Percentiles rank a stretch among this genome's conserved stretches.
These are phyloP conservation scores for Euzophera pinguis DNA, from an alignment of 2,888 invertebrate species.

Conservation along the genomic window DNA sequence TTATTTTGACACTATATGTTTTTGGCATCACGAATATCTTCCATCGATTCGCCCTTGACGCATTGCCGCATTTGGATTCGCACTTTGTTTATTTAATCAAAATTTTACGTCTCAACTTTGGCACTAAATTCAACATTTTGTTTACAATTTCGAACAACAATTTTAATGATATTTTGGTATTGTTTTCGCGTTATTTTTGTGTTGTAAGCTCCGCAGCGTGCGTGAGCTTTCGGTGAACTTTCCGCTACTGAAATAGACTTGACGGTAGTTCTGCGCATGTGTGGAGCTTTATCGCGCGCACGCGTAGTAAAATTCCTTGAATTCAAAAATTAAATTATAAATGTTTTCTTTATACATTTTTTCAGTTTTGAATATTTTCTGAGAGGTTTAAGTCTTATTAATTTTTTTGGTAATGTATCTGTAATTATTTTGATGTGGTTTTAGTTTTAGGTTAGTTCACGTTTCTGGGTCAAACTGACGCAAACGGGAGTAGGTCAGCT, in stretches of 20 bases:
- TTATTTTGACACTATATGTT: slow-evolving; percentile 48
- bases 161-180: background rate
- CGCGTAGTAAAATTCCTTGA: slow-evolving; percentile 35
- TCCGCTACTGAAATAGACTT: slow-evolving; percentile 70
- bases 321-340: slow-evolving; percentile 1
- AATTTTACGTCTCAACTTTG: background rate
- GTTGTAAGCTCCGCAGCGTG: slow-evolving; percentile 28
- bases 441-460: slow-evolving; percentile 1
- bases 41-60: slow-evolving; percentile 49
- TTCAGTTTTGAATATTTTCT: too few relatives aligned
- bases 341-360: background rate
- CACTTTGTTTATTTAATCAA: background rate
- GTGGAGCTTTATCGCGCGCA: slow-evolving; percentile 41
- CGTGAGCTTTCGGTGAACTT: slow-evolving; percentile 33
- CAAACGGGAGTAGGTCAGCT: slow-evolving; percentile 19
- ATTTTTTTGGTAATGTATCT: background rate
- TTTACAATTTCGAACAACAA: background rate
- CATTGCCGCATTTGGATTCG: slow-evolving; percentile 52
- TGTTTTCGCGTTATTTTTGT: slow-evolving; percentile 22
- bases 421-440: background rate
- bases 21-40: slow-evolving; percentile 53
- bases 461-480: slow-evolving; percentile 23
- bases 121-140: background rate
- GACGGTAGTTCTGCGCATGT: slow-evolving; percentile 62
- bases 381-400: too few relatives aligned